Conservation (phyloP, 2,113 vertebrate species). For the Aix galericulata region DNA sequence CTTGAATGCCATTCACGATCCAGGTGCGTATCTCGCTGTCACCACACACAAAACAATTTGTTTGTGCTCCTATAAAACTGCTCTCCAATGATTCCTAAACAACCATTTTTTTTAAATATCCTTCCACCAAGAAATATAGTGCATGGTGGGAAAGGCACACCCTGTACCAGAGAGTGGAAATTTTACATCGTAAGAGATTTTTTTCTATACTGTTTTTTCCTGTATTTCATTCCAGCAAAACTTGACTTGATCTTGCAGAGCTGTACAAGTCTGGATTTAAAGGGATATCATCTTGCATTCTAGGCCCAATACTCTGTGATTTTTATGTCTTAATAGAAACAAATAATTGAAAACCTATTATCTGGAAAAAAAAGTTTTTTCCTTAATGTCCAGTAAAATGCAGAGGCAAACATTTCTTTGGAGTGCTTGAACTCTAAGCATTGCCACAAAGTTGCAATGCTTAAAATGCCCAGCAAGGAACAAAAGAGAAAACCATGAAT, state of each 20-base stretch:
- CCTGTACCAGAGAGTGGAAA: background rate
- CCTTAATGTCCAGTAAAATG: background rate
- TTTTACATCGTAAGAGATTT: background rate
- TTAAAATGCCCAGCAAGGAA: background rate
- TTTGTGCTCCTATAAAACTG: background rate
- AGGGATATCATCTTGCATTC: background rate
- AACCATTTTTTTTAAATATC: background rate
- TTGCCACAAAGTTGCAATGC: background rate
- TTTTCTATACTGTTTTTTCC: conserved; percentile 63
- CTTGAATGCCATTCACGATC: background rate
- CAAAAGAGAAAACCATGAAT: background rate
- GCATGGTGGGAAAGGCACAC: background rate
- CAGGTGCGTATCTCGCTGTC: background rate
- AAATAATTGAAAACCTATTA: background rate
- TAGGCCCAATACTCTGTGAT: background rate
- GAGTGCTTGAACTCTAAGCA: background rate
- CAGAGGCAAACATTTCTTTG: background rate
- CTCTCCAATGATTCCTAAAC: background rate
- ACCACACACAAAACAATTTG: background rate
- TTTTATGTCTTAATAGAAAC: conserved; percentile 48
- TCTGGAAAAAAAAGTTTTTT: background rate
- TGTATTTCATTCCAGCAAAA: conserved; percentile 20
- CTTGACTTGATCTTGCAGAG: background rate
- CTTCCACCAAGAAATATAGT: background rate
- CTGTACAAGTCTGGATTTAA: conserved; percentile 4